Evolutionary conservation across 2,888 invertebrate genomes (phyloP).

Genomic region (Drosophila mercatorum): DNA sequence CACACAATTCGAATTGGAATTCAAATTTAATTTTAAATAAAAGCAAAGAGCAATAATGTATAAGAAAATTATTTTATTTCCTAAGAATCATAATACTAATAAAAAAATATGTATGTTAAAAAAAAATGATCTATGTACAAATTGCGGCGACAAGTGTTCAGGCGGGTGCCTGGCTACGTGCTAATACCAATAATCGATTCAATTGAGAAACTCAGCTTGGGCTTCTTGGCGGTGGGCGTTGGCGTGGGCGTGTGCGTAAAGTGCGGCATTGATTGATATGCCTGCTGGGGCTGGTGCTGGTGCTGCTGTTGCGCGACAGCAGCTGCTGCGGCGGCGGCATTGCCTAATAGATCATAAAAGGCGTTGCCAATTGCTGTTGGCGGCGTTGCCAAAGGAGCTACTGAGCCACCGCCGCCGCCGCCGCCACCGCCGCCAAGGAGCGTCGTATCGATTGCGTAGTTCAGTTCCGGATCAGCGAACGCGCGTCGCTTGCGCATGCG

Average conservation of each 20-base stretch:
- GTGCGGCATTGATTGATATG: slow-evolving; percentile 55
- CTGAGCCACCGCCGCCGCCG: slow-evolving; percentile 13
- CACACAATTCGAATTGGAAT: background rate
- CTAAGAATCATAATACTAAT: slow-evolving; percentile 34
- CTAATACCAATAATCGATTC: slow-evolving; percentile 89
- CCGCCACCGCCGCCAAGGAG: slow-evolving; percentile 54
- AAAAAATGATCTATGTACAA: slow-evolving; percentile 37
- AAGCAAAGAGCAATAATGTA: background rate
- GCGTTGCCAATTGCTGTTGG: slow-evolving; percentile 38
- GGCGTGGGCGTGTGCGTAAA: slow-evolving; percentile 35
- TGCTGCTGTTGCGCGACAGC: slow-evolving; percentile 31
- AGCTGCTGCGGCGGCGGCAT: slow-evolving; percentile 29
- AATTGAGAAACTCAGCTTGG: slow-evolving; percentile 86
- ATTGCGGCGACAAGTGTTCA: background rate
- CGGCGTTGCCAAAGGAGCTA: slow-evolving; percentile 46
- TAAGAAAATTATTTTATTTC: slow-evolving; percentile 34
- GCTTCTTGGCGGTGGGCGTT: slow-evolving; percentile 61
- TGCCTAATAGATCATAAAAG: slow-evolving; percentile 47
- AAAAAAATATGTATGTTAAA: slow-evolving; percentile 25
- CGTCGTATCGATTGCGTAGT: slow-evolving; percentile 82
- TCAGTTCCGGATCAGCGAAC: slow-evolving; percentile 85
- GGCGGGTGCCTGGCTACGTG: slow-evolving; percentile 41
- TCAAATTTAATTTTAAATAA: background rate
- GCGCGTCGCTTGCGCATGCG: slow-evolving; percentile 85
- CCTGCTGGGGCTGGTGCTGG: slow-evolving; percentile 35